Evolutionary conservation across 2,797 vertebrate genomes (phyloP).

Genomic region (Cottoperca gobio): DNA sequence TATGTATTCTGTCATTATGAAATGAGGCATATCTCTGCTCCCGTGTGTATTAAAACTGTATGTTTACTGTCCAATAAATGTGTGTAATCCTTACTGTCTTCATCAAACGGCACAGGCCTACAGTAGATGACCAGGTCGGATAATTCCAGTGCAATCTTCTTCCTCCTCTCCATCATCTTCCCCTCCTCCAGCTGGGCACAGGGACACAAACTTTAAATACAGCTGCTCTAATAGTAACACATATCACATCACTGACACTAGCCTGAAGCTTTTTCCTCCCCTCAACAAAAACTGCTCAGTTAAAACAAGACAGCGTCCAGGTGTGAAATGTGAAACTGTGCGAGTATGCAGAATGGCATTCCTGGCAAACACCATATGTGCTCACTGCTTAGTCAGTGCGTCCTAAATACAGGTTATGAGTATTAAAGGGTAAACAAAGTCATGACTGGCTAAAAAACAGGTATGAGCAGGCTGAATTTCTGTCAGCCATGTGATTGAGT

Average conservation of each 20-base stretch:
- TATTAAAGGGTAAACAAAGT: conserved; percentile 6
- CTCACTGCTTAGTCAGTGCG: not conserved
- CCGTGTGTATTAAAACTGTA: not conserved
- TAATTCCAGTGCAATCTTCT: conserved; percentile 98
- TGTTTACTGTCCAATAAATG: not conserved
- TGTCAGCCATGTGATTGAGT: not conserved
- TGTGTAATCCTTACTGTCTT: conserved; percentile 91
- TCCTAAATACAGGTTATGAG: conserved; percentile 15
- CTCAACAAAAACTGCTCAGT: not conserved
- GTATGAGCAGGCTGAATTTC: not conserved
- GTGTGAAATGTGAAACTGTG: conserved; percentile 1
- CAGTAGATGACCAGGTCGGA: conserved; percentile 98
- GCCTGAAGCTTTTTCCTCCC: not conserved
- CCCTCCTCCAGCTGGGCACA: conserved; percentile 91
- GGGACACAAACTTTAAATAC: conserved; percentile 27
- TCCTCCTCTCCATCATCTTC: conserved; percentile 99
- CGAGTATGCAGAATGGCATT: conserved; percentile 9
- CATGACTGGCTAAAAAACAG: not conserved
- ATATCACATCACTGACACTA: not conserved
- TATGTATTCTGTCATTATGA: not conserved
- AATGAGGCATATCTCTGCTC: not conserved
- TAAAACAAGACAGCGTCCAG: conserved; percentile 4
- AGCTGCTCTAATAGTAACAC: conserved; percentile 1
- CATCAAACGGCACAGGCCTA: conserved; percentile 97
- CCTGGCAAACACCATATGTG: not conserved